These are phyloP conservation scores for Acridotheres tristis DNA, from an alignment of 2,797 vertebrate genomes.

Conservation along the genomic window DNA sequence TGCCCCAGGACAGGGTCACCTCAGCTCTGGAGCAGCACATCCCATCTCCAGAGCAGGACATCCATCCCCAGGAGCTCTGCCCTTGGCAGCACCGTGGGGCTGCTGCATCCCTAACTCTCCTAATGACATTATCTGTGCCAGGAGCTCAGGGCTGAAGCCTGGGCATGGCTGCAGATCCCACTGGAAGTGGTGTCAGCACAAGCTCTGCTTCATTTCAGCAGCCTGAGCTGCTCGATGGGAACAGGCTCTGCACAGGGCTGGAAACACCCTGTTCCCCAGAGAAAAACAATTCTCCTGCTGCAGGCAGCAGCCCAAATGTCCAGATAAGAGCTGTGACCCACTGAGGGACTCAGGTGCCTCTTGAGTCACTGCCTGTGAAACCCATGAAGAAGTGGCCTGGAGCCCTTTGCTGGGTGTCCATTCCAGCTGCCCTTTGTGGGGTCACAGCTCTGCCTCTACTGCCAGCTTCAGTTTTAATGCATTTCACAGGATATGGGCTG, in stretches of 20 bases:
- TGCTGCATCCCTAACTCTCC: background rate
- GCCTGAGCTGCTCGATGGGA: background rate
- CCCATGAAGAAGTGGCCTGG: background rate
- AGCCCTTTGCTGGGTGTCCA: background rate
- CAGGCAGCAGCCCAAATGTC: background rate
- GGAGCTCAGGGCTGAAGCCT: background rate
- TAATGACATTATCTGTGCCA: background rate
- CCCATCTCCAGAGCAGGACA: background rate
- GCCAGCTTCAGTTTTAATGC: background rate
- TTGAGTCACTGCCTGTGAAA: background rate
- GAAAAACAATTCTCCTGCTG: background rate
- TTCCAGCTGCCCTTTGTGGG: background rate
- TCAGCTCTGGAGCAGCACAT: background rate
- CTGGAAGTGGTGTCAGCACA: background rate
- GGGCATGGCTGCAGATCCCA: background rate
- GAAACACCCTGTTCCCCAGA: background rate
- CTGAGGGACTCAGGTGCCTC: background rate
- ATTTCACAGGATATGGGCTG: background rate
- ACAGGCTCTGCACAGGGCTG: background rate
- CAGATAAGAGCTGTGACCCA: background rate
- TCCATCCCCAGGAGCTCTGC: background rate
- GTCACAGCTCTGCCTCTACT: fast-evolving
- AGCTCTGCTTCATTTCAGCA: constrained; percentile 29
- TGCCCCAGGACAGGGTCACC: background rate
- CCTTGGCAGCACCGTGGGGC: background rate